Percentiles rank a stretch among this genome's conserved stretches.
Evolutionary conservation across 2,797 vertebrate species (phyloP).

Genomic region (Macropodus opercularis): DNA sequence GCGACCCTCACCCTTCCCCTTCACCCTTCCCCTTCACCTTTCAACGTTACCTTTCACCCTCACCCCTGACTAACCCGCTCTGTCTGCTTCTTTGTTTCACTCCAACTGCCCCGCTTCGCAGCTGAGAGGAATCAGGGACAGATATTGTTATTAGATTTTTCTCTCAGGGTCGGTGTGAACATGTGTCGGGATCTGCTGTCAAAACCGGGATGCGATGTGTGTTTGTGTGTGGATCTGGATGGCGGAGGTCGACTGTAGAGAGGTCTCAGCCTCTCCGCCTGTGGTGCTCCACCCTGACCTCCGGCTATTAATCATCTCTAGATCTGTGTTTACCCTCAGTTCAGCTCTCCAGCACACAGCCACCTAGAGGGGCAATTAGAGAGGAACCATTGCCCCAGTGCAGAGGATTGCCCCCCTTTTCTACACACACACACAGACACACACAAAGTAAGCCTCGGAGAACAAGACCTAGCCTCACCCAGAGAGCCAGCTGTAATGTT

Average conservation of each 20-base stretch:
- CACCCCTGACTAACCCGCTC: slow-evolving; percentile 53
- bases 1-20: slow-evolving; percentile 67
- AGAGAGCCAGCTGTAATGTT: slow-evolving; percentile 62
- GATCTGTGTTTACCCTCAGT: slow-evolving; percentile 96
- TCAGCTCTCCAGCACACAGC: slow-evolving; percentile 96
- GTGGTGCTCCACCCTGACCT: slow-evolving; percentile 87
- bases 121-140: slow-evolving; percentile 12
- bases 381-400: slow-evolving; percentile 76
- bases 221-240: slow-evolving; percentile 40
- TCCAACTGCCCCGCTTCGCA: not conserved
- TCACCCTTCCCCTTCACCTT: slow-evolving; percentile 70
- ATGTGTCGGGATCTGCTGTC: slow-evolving; percentile 18
- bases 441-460: no score
- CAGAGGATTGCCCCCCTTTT: slow-evolving; percentile 64
- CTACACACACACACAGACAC: slow-evolving; percentile 19
- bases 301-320: slow-evolving; percentile 97
- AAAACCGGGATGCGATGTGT: slow-evolving; percentile 9
- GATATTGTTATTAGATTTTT: slow-evolving; percentile 27
- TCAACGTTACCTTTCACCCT: slow-evolving; percentile 66
- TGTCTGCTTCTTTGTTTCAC: slow-evolving; percentile 26
- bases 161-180: slow-evolving; percentile 9
- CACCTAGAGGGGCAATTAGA: slow-evolving; percentile 99
- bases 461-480: no score
- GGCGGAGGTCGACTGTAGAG: slow-evolving; percentile 59
- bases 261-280: slow-evolving; percentile 78